phyloP scores from a whole-genome alignment of 2,888 invertebrate genomes.

The Colostygia pectinataria region DNA sequence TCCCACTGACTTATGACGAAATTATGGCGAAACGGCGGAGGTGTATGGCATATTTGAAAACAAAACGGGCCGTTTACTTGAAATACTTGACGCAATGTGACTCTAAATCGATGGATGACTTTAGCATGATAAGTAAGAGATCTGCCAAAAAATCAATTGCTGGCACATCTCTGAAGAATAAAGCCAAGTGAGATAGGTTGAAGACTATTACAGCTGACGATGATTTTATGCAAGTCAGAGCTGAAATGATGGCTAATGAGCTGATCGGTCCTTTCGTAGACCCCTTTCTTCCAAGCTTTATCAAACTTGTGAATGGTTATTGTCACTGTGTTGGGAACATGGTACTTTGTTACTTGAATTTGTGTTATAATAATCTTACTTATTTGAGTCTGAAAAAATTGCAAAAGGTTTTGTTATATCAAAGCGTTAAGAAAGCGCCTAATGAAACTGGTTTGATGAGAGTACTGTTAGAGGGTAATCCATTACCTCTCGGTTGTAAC shows the following conservation, averaged over 20 bases:
- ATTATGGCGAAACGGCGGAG: constrained; percentile 37
- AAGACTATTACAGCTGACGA: constrained; percentile 13
- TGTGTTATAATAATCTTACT: constrained; percentile 57
- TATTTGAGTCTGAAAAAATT: constrained; percentile 47
- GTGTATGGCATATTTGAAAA: constrained; percentile 37
- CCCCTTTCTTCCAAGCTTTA: constrained; percentile 41
- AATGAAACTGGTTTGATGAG: constrained; percentile 47
- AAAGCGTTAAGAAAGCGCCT: constrained; percentile 36
- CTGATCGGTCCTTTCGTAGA: constrained; percentile 45
- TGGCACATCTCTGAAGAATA: constrained; percentile 5
- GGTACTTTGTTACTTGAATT: constrained; percentile 53
- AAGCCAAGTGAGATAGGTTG: constrained; percentile 27
- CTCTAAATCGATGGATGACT: constrained; percentile 32
- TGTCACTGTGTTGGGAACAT: constrained; percentile 52
- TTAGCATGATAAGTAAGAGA: constrained; percentile 31
- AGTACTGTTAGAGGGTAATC: constrained; percentile 56
- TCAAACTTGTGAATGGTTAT: constrained; percentile 35
- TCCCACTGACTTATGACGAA: constrained; percentile 50
- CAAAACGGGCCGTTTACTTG: constrained; percentile 24
- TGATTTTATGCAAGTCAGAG: constrained; percentile 37
- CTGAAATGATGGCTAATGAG: constrained; percentile 41
- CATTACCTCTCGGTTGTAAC: constrained; percentile 42
- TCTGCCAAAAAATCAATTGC: constrained; percentile 25
- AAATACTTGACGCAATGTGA: constrained; percentile 30
- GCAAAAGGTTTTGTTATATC: constrained; percentile 44